Conservation (phyloP, 2,888 invertebrate genomes). For the Prionchulus punctatus region DNA sequence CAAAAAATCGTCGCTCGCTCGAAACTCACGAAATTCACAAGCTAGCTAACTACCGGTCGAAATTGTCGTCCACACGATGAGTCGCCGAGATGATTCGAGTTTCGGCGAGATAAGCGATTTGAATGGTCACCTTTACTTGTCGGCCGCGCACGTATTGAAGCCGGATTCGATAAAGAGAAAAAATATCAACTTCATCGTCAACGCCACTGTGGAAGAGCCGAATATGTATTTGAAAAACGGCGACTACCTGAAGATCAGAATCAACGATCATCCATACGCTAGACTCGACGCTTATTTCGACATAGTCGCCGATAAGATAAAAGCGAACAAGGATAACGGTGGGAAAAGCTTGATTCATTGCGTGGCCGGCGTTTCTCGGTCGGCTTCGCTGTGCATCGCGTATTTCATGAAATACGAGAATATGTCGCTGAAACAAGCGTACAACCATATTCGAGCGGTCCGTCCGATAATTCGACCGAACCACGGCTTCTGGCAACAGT, state of each 20-base stretch:
- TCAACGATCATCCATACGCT: constrained; percentile 55
- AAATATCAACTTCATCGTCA: constrained; percentile 56
- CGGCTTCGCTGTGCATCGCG: constrained; percentile 64
- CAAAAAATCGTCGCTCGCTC: too few relatives aligned
- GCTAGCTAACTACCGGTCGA: too few relatives aligned
- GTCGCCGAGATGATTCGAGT: constrained; percentile 10
- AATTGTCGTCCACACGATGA: too few relatives aligned
- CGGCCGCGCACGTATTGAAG: constrained; percentile 58
- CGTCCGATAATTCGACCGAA: constrained; percentile 71
- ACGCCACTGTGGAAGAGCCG: constrained; percentile 65
- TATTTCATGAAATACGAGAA: constrained; percentile 68
- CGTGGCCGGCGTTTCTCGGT: constrained; percentile 72
- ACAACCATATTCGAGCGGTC: constrained; percentile 5
- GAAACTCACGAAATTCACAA: too few relatives aligned
- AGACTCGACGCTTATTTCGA: constrained; percentile 60
- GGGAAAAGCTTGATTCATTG: constrained; percentile 68
- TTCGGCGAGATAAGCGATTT: constrained; percentile 45
- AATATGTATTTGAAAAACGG: constrained; percentile 35
- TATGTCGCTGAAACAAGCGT: constrained; percentile 58
- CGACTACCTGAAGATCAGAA: constrained; percentile 52
- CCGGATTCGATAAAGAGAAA: constrained; percentile 51
- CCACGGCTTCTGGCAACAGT: constrained; percentile 71
- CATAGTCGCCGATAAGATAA: constrained; percentile 27
- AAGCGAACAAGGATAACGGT: constrained; percentile 19
- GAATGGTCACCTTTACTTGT: constrained; percentile 54